phyloP scores from a whole-genome alignment of 2,797 vertebrate species.

The Gymnocypris eckloni region DNA sequence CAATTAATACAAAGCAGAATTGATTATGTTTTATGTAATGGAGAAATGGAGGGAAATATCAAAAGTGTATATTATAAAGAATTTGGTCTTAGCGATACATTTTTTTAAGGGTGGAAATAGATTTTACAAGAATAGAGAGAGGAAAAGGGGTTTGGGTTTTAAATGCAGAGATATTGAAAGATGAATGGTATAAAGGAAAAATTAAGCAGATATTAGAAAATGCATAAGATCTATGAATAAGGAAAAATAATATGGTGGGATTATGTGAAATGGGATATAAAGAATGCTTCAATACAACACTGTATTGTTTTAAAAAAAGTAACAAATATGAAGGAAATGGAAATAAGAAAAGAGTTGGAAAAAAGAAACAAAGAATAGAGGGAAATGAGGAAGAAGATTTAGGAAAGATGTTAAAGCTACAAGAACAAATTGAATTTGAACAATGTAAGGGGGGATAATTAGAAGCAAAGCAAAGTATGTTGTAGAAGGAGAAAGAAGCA shows the following conservation, averaged over 20 bases:
- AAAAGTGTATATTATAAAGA: background rate
- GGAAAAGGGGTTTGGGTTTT: background rate
- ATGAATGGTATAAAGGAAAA: too few relatives aligned
- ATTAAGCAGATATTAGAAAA: too few relatives aligned
- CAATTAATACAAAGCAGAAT: background rate
- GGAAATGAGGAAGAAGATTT: too few relatives aligned
- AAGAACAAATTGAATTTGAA: too few relatives aligned
- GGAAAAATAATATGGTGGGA: background rate
- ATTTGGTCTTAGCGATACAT: background rate
- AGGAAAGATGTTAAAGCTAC: too few relatives aligned
- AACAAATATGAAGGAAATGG: too few relatives aligned
- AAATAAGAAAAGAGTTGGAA: too few relatives aligned
- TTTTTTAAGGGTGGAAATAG: background rate
- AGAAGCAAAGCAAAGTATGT: too few relatives aligned
- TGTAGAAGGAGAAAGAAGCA: too few relatives aligned
- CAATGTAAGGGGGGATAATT: too few relatives aligned
- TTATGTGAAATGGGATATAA: background rate
- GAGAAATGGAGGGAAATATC: background rate
- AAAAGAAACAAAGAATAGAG: background rate
- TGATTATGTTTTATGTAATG: background rate
- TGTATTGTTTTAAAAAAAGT: background rate
- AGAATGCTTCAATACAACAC: background rate
- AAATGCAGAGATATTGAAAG: too few relatives aligned
- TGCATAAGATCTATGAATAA: too few relatives aligned
- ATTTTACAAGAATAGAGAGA: background rate